phyloP scores from a whole-genome alignment of 2,888 invertebrate genomes.

The Xestobium rufovillosum region DNA sequence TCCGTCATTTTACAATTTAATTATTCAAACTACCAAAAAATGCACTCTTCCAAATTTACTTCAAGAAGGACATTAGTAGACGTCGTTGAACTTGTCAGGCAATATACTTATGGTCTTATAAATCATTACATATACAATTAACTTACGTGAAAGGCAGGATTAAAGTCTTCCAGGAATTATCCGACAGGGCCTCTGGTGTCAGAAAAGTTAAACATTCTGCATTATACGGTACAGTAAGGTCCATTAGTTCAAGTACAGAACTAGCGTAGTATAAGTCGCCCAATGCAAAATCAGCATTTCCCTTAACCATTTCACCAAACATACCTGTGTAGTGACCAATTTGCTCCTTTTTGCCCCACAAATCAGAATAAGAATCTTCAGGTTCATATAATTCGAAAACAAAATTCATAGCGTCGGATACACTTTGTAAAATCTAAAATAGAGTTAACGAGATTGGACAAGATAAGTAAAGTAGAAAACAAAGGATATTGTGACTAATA shows the following conservation, averaged over 20 bases:
- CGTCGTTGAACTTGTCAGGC: too few relatives aligned
- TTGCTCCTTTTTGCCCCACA: slow-evolving; percentile 58
- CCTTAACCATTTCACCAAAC: slow-evolving; percentile 62
- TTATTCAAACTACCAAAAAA: too few relatives aligned
- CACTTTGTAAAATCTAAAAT: slow-evolving; percentile 56
- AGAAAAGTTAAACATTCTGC: slow-evolving; percentile 77
- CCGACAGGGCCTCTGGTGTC: slow-evolving; percentile 71
- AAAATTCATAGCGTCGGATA: slow-evolving; percentile 67
- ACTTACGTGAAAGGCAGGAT: slow-evolving; percentile 70
- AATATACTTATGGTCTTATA: too few relatives aligned
- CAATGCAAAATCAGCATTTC: slow-evolving; percentile 63
- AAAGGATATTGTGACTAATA: too few relatives aligned
- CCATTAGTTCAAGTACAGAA: slow-evolving; percentile 59
- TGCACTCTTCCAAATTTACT: too few relatives aligned
- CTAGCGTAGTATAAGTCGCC: slow-evolving; percentile 72
- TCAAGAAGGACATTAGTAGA: too few relatives aligned
- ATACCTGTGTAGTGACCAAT: slow-evolving; percentile 66
- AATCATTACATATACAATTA: too few relatives aligned
- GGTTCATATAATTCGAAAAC: slow-evolving; percentile 60
- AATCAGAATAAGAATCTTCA: slow-evolving; percentile 49
- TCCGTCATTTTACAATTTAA: too few relatives aligned
- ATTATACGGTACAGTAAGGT: slow-evolving; percentile 71
- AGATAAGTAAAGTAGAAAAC: slow-evolving; percentile 9
- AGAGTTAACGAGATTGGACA: slow-evolving; percentile 4
- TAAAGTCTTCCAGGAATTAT: slow-evolving; percentile 79